Base-by-base conservation (phyloP, 2,888 invertebrate genomes). In the Neocrepidodera transversa region DNA sequence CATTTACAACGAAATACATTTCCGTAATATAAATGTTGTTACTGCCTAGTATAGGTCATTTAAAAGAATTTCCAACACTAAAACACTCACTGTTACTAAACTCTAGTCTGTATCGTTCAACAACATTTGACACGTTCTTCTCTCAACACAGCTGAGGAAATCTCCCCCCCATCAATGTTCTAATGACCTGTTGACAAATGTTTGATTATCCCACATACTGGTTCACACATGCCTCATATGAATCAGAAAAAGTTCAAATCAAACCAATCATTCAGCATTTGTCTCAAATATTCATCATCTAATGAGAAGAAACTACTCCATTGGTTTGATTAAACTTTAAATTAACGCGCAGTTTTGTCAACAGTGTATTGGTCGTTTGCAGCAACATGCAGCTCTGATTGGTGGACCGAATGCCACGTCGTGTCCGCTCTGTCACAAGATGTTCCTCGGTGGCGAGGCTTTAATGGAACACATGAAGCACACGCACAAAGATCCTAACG, bases 381-480 rank as follows among this genome's bases (percentile, higher is more conserved):
- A 94, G 90, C 94, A 95, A 89, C 95, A 95, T 84, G 92, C 92
- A 73, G 94, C 94, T 76, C 87, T 95, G 78, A 90, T 92, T 84
- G 93, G 94, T 75, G 94, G 94, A 73, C 93, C 94, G 68, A 92
- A 93, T 76, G 93, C 94, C 66, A 92, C 93, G 62, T 91, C 93
- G 69, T 95, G 95, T 82, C 94, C 95, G 50, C 88, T 95, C 73
- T 95, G 95, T 84, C 94, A 95, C 85, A 95, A 95, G 84, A 89
- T 95, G 79, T 93, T 95, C 83, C 88, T 95, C 75, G 93, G 93
- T 70, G 92, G 92, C 67, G 95, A 95, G 82, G 92, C 93, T 57
- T 87, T 95, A 63, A 93, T 95, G 86, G 95, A 95, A 81, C 95
- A 95, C 81, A 95, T 95, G 95, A 95, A 95, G 82, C 92, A 92